A percentile compares a stretch with the other conserved stretches of the same genome.
phyloP scores from a whole-genome alignment of 2,888 invertebrate species.

The Ormyrus pomaceus region DNA sequence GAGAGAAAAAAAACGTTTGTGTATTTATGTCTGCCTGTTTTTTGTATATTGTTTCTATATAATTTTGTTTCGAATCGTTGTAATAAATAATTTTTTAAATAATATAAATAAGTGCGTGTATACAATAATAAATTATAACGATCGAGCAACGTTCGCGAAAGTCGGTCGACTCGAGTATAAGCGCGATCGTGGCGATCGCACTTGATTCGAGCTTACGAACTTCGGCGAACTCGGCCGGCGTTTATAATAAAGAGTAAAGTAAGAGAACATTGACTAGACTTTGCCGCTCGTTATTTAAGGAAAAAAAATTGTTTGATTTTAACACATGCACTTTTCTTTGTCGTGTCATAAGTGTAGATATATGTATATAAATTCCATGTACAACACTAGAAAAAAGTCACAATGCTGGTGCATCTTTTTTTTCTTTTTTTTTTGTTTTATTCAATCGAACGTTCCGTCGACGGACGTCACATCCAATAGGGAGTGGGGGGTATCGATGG shows the following conservation, averaged over 20 bases:
- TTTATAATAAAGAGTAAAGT: neutral
- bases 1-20: slow-evolving; percentile 49
- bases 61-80: slow-evolving; percentile 20
- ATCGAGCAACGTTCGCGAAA: slow-evolving; percentile 3
- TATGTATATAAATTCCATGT: slow-evolving; percentile 34
- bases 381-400: slow-evolving; percentile 42
- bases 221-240: slow-evolving; percentile 1
- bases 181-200: neutral
- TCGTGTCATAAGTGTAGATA: slow-evolving; percentile 50
- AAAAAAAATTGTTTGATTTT: slow-evolving; percentile 42
- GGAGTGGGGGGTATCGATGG: neutral
- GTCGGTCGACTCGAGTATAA: neutral
- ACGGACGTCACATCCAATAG: slow-evolving; percentile 45
- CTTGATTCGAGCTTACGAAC: neutral
- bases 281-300: slow-evolving; percentile 45
- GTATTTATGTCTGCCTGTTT: slow-evolving; percentile 51
- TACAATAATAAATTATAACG: slow-evolving; percentile 28
- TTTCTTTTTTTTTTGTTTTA: slow-evolving; percentile 19
- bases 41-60: slow-evolving; percentile 5
- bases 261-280: slow-evolving; percentile 47
- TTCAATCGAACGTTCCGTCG: slow-evolving; percentile 42
- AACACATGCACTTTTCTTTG: slow-evolving; percentile 21
- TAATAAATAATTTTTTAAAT: slow-evolving; percentile 20
- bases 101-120: slow-evolving; percentile 36
- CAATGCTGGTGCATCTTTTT: slow-evolving; percentile 38